Conservation (phyloP, 1,140 invertebrate genomes). For the Drosophila gunungcola region DNA sequence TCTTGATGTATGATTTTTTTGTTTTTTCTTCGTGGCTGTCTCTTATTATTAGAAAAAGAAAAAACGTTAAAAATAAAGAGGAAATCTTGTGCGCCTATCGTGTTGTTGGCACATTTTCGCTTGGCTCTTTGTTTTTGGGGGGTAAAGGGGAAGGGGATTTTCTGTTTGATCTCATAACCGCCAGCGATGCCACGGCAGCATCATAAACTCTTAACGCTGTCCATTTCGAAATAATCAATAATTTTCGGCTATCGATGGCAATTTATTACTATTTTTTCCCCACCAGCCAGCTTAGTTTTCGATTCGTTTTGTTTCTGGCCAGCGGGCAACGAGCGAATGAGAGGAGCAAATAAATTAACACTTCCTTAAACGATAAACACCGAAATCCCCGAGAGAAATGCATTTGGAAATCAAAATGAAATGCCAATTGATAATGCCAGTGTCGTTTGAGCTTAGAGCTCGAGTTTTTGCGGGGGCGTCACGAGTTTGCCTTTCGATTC, state of each 20-base stretch:
- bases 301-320: slow-evolving; percentile 38
- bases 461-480: slow-evolving; percentile 27
- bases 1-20: slow-evolving; percentile 76
- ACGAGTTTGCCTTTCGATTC: slow-evolving; percentile 63
- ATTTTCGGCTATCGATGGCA: slow-evolving; percentile 81
- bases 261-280: slow-evolving; percentile 71
- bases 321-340: slow-evolving; percentile 22
- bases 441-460: slow-evolving; percentile 15
- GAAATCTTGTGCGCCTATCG: slow-evolving; percentile 76
- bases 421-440: slow-evolving; percentile 56
- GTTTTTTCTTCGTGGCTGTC: slow-evolving; percentile 36
- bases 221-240: slow-evolving; percentile 83
- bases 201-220: slow-evolving; percentile 80
- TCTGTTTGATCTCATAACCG: slow-evolving; percentile 82
- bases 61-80: slow-evolving; percentile 64
- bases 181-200: slow-evolving; percentile 69
- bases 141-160: slow-evolving; percentile 21
- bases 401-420: slow-evolving; percentile 45
- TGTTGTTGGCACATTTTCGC: slow-evolving; percentile 82
- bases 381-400: slow-evolving; percentile 32
- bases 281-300: slow-evolving; percentile 13
- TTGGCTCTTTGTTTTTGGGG: slow-evolving; percentile 12
- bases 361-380: slow-evolving; percentile 82
- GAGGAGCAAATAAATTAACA: slow-evolving; percentile 80
- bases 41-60: slow-evolving; percentile 71